Evolutionary conservation across 2,888 invertebrate genomes (phyloP).

Genomic region (Drosophila niveifrons): DNA sequence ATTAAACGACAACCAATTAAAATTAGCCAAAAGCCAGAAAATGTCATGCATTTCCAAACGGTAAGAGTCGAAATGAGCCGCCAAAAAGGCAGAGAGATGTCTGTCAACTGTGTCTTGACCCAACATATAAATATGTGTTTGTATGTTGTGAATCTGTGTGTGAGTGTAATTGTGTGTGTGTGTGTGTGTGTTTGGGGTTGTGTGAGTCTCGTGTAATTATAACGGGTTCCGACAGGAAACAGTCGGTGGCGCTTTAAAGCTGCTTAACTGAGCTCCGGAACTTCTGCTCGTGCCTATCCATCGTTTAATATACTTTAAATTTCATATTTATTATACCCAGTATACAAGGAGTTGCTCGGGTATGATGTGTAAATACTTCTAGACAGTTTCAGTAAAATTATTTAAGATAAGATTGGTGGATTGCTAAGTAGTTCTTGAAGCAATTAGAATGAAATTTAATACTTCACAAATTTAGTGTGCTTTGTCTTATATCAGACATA

Average conservation of each 20-base stretch:
- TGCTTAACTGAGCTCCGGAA: conserved; percentile 44
- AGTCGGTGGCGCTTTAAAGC: conserved; percentile 53
- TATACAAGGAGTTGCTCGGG: not conserved
- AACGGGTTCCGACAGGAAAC: conserved; percentile 38
- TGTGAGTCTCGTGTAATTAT: conserved; percentile 52
- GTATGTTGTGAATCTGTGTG: not conserved
- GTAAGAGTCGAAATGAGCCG: conserved; percentile 64
- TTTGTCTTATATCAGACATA: not conserved
- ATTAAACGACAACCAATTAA: conserved; percentile 57
- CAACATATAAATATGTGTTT: conserved; percentile 13
- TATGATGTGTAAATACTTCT: not conserved
- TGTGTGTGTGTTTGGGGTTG: conserved; percentile 3
- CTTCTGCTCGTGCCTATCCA: conserved; percentile 54
- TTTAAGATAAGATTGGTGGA: no score
- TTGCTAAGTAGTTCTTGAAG: no score
- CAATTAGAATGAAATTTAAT: no score
- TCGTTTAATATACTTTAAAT: conserved; percentile 68
- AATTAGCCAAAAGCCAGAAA: conserved; percentile 35
- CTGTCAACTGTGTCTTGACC: conserved; percentile 37
- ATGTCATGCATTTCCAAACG: conserved; percentile 42
- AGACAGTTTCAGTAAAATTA: not conserved
- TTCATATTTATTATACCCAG: conserved; percentile 43
- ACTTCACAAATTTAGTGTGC: no score
- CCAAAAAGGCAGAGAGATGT: conserved; percentile 41
- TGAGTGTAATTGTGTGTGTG: not conserved